Conservation (phyloP, 2,888 invertebrate species). For the Brachypterus glaber region DNA sequence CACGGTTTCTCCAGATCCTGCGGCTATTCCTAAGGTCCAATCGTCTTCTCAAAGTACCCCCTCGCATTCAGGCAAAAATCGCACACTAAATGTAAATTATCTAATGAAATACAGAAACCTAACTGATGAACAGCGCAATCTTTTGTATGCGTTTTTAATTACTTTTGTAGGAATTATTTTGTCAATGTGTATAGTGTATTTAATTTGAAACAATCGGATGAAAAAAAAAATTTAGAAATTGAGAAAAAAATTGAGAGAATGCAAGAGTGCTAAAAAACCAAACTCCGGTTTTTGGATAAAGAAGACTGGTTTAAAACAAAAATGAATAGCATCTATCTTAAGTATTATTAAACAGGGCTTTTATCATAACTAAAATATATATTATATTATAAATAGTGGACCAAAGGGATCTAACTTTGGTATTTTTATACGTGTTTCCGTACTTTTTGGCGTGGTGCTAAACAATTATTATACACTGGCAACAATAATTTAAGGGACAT, state of each 20-base stretch:
- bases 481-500: background rate
- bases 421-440: conserved; percentile 40
- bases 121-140: conserved; percentile 45
- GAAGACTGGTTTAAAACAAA: conserved; percentile 3
- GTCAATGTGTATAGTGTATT: conserved; percentile 24
- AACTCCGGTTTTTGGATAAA: background rate
- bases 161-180: conserved; percentile 33
- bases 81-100: no score
- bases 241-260: no score
- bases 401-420: conserved; percentile 37
- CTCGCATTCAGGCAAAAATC: conserved; percentile 20
- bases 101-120: background rate
- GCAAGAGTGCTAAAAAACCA: background rate
- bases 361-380: conserved; percentile 32
- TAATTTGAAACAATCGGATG: no score
- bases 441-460: conserved; percentile 40
- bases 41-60: conserved; percentile 13
- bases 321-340: conserved; percentile 23
- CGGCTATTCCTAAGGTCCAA: conserved; percentile 29
- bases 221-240: no score
- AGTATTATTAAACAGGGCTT: conserved; percentile 41
- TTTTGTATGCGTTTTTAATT: conserved; percentile 39
- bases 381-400: conserved; percentile 30
- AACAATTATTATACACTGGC: conserved; percentile 22
- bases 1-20: conserved; percentile 39